Base-by-base conservation (phyloP, 1,140 invertebrate genomes). In the Parasteatoda tepidariorum region DNA sequence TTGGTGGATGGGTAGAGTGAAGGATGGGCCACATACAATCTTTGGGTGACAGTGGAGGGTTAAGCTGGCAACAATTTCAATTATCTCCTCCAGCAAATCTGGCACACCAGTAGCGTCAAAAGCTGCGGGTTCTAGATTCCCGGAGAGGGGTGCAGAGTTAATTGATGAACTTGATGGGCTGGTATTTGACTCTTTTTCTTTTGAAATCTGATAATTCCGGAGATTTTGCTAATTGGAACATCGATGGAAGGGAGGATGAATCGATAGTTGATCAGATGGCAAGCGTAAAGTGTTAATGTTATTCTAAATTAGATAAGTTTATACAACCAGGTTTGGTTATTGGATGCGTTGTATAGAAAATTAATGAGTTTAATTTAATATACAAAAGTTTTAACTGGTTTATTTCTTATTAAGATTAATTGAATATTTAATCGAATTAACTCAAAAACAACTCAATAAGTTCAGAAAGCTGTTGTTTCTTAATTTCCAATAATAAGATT, bases 51-150 rank as follows among this genome's bases (percentile, higher is more conserved):
- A 48, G 38, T 48, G 38, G 38, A 6, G 48, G 18, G 28, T 5
- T 31, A 33, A 55, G 41, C 24, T 6, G 22, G 55, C 38, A 66
- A 78, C 74, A 57, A 78, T 78, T 78, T 78, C 74, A 78, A 78
- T 78, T 78, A 66, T 57, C 24, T 38, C 34, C 0, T n/a, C n/a
- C 18, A 13, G 59, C n/a, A 30, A 41, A 48, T 48, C 24, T 18
- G 11, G 38, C 38, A 78, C 41, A 66, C 61, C 26, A 22, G 9
- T 38, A 15, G 62, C 11, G 55, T 31, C 33, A 34, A 26, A 24
- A n/a, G 34, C 41, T 33, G 11, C 4, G 22, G 59, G 54, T 9
- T 78, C 38, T 66, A n/a, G 38, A 48, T 48, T 9, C 38, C n/a
- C n/a, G n/a, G n/a, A 48, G 9, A 13, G 38, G 30, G 64, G 41